These are phyloP conservation scores for Sinocyclocheilus anophthalmus DNA, from an alignment of 2,113 vertebrate species.

Conservation along the genomic window DNA sequence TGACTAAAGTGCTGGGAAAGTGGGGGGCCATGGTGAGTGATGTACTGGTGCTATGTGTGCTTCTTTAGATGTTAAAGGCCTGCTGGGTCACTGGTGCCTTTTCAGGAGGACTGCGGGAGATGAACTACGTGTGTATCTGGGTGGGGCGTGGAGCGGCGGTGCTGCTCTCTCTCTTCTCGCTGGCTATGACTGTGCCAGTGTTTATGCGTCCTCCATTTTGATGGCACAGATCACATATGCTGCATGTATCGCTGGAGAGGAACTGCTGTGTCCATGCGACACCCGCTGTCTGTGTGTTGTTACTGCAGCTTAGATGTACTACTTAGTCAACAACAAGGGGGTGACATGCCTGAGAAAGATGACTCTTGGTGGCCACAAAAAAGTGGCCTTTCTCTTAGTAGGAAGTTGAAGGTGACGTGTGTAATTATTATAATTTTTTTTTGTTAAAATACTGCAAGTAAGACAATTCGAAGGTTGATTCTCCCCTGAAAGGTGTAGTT, in stretches of 20 bases:
- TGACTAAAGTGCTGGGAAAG: conserved; percentile 50
- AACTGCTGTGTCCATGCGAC: conserved; percentile 27
- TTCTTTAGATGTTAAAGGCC: conserved; percentile 47
- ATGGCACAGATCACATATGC: conserved; percentile 59
- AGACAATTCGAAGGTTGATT: conserved; percentile 5
- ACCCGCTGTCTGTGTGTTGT: conserved; percentile 46
- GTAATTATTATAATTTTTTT: background rate
- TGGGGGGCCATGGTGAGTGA: conserved; percentile 33
- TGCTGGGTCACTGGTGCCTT: conserved; percentile 47
- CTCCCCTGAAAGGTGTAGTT: background rate
- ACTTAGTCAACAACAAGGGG: conserved; percentile 49
- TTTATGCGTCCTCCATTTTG: conserved; percentile 58
- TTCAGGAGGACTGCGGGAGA: conserved; percentile 36
- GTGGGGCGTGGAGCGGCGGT: background rate
- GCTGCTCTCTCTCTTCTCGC: conserved; percentile 23
- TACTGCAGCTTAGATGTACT: conserved; percentile 48
- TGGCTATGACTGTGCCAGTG: conserved; percentile 42
- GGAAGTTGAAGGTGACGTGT: conserved; percentile 16
- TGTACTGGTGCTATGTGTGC: conserved; percentile 54
- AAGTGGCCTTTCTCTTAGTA: background rate
- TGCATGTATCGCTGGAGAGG: conserved; percentile 47
- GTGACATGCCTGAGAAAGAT: conserved; percentile 28
- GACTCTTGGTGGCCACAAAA: background rate
- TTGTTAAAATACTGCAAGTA: background rate
- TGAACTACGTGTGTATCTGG: conserved; percentile 12